Evolutionary conservation across 2,113 vertebrate genomes (phyloP), one percentile per base, ranked within the genome.

Genomic region (Malurus melanocephalus): DNA sequence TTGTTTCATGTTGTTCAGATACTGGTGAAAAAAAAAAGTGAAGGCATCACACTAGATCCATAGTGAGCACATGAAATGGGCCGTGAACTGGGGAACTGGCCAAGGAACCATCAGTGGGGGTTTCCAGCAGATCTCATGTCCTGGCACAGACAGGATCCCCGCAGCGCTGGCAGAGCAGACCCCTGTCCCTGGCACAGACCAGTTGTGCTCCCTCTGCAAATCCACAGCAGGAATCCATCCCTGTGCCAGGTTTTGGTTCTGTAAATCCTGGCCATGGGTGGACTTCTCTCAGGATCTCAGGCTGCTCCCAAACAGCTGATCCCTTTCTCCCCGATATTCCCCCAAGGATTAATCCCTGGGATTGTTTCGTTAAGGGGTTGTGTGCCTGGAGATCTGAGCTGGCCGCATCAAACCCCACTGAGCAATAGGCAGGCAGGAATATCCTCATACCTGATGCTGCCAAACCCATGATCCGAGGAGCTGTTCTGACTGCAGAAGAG

Each of bases 241-340:
- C 32, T 8, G 14, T 1, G 59, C 43, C 35, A 26, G 61, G 22
- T 28, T 81, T 74, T 2, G 17, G 49, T 26, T 60, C 24, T 5
- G 35, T 43, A 43, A 78, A 40, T 27, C 32, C 60, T 23, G 49
- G 19, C 27, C 32, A 24, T 1, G 43, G 22, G 10, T 2, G 14
- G 57, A 13, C 20, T 43, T n/a, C 13, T 20, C 18, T 48, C 51
- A 8, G 33, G 24, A 42, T 13, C 24, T 42, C 30, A 3, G 16
- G 10, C 26, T 53, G 10, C 46, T 88, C 66, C 26, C 24, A 35
- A 3, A 16, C 0, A 2, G 56, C 38, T 46, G 33, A 52, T 48
- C 9, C 0, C 0, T 20, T 75, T 71, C 30, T 35, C 4, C 21
- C 11, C 13, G 0, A 1, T 2, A 0, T 1, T 2, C 1, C 2